Evolutionary conservation across 2,888 invertebrate genomes (phyloP).

Genomic region (Tipula vernalis): DNA sequence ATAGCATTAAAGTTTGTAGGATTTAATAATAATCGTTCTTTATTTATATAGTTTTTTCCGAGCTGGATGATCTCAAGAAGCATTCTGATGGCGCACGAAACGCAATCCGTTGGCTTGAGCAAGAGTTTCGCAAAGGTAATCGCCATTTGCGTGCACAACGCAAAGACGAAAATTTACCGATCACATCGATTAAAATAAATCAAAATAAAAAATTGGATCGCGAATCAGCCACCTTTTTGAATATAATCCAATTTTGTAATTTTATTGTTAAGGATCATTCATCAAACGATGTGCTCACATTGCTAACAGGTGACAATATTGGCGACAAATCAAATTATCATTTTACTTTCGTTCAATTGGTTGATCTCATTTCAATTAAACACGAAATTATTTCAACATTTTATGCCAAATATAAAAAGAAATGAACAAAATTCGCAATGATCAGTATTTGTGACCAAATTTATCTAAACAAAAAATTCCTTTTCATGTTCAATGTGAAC

Average conservation of each 20-base stretch:
- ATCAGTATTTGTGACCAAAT: background rate
- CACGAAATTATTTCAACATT: constrained; percentile 72
- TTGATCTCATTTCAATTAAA: constrained; percentile 67
- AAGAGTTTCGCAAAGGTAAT: constrained; percentile 75
- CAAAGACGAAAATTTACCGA: constrained; percentile 61
- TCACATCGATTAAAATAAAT: constrained; percentile 62
- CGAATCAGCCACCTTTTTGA: constrained; percentile 31
- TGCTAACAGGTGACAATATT: constrained; percentile 53
- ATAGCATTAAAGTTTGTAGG: background rate
- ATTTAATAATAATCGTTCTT: background rate
- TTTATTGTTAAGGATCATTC: constrained; percentile 37
- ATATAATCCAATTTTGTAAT: constrained; percentile 36
- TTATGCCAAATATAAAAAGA: constrained; percentile 72
- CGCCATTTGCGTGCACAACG: constrained; percentile 79
- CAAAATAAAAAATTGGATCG: constrained; percentile 25
- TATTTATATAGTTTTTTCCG: constrained; percentile 61
- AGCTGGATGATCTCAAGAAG: constrained; percentile 78
- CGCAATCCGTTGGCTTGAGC: constrained; percentile 87
- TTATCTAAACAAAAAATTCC: background rate
- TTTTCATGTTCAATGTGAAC: background rate
- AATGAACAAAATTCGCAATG: constrained; percentile 23
- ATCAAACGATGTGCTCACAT: constrained; percentile 52
- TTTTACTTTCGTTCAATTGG: constrained; percentile 64
- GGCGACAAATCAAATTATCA: constrained; percentile 29
- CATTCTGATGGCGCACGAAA: constrained; percentile 74